Base-by-base conservation (phyloP, 2,888 invertebrate species). In the Ceraclea dissimilis region DNA sequence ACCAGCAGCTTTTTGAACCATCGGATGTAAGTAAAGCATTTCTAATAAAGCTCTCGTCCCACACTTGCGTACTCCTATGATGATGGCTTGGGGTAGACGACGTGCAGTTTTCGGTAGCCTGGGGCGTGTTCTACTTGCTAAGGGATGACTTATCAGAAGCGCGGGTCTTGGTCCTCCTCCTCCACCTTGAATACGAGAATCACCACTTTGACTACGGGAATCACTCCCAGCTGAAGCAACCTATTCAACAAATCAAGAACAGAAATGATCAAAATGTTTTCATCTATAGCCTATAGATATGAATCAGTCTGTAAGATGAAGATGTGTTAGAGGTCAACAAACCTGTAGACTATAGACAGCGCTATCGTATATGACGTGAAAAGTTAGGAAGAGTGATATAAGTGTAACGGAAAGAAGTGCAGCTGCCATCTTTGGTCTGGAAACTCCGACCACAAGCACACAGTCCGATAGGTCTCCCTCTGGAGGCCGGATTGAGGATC, bases 11-110 rank as follows among this genome's bases (percentile, higher is more conserved):
- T 92, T 93, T 70, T 92, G 92, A 56, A 95, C 88, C 76, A 87
- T 85, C 13, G 91, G 91, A 76, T 98, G 97, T 51, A 97, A 82
- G 70, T 93, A 92, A 52, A 98, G 78, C 88, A 97, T 97, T 75
- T 98, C 97, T 53, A 98, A 81, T 5, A 98, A 81, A 0, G 98
- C 98, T 55, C 97, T 78, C 0, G 98, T 98, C 18, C 98, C 98
- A 68, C 95, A 95, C 77, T 98, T 98, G 65, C 96, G 82, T 22
- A 94, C 96, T 51, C 97, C 97, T 64, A 97, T 88, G 68, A 97
- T 95, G 64, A 96, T 83, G 39, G 91, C 88, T 80, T 88, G 77
- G 56, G 77, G 78, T 52, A 78, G 71, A 67, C 78, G 72, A 52
- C 72, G 70, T 54, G 71, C 70, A 47, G 73, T 71, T 47, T 74